Conservation (phyloP, 1,140 invertebrate genomes). For the Cyclina sinensis region DNA sequence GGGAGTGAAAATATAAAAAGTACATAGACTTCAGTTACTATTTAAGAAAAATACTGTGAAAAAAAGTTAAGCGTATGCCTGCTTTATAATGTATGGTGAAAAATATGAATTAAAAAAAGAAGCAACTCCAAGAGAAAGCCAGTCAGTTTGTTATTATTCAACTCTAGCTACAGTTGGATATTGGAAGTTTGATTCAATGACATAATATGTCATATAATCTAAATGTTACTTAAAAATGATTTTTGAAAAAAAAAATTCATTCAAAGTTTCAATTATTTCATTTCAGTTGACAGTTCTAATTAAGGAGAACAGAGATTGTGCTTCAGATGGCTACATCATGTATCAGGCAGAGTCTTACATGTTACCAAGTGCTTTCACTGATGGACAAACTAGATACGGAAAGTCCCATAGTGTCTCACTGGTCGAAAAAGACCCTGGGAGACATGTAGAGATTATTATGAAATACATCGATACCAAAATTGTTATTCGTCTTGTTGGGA, state of each 20-base stretch:
- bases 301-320: slow-evolving; percentile 86
- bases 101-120: too few relatives aligned
- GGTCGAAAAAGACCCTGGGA: slow-evolving; percentile 70
- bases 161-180: too few relatives aligned
- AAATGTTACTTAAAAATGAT: too few relatives aligned
- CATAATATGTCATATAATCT: too few relatives aligned
- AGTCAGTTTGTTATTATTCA: too few relatives aligned
- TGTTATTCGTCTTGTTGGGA: slow-evolving; percentile 86
- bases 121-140: too few relatives aligned
- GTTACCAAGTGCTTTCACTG: slow-evolving; percentile 74
- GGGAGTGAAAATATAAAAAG: too few relatives aligned
- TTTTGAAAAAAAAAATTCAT: slow-evolving; percentile 22
- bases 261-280: not conserved
- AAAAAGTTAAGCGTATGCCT: too few relatives aligned
- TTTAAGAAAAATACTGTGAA: too few relatives aligned
- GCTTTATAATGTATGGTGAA: too few relatives aligned
- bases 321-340: slow-evolving; percentile 84
- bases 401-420: slow-evolving; percentile 71
- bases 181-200: too few relatives aligned
- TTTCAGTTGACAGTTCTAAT: slow-evolving; percentile 88
- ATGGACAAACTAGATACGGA: slow-evolving; percentile 73
- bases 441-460: slow-evolving; percentile 87
- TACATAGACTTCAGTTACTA: too few relatives aligned
- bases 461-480: slow-evolving; percentile 87
- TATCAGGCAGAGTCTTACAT: slow-evolving; percentile 87